phyloP scores from a whole-genome alignment of 2,113 vertebrate genomes.

The Mustela nigripes region DNA sequence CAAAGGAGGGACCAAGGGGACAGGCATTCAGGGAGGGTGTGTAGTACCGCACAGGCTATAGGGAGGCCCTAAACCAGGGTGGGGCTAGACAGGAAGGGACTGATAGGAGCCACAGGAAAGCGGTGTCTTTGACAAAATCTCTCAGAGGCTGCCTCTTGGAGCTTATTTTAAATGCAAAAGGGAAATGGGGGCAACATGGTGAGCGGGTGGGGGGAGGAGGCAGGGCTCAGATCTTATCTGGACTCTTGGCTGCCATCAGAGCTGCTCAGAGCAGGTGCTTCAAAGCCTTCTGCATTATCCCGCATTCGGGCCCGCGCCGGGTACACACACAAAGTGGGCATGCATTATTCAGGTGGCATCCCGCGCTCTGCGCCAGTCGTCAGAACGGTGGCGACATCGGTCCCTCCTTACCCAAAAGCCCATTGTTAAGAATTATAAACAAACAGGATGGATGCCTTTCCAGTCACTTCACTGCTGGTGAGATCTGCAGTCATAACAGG shows the following conservation, averaged over 20 bases:
- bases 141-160: background rate
- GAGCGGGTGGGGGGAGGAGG: constrained; percentile 54
- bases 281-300: constrained; percentile 69
- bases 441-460: constrained; percentile 67
- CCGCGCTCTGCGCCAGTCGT: background rate
- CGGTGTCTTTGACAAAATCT: constrained; percentile 33
- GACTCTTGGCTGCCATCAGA: constrained; percentile 66
- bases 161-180: constrained; percentile 77
- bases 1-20: accelerated
- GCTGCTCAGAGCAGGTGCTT: constrained; percentile 72
- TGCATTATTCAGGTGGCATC: constrained; percentile 77
- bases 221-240: constrained; percentile 79
- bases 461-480: constrained; percentile 27
- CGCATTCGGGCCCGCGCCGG: background rate
- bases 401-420: constrained; percentile 73
- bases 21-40: background rate
- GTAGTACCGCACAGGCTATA: accelerated
- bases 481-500: constrained; percentile 85
- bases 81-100: background rate
- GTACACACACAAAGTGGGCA: constrained; percentile 63
- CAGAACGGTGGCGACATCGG: background rate
- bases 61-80: background rate
- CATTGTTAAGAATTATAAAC: constrained; percentile 76
- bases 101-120: background rate
- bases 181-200: constrained; percentile 39